Evolutionary conservation across 2,113 vertebrate genomes (phyloP).

Genomic region (Tor tambroides): DNA sequence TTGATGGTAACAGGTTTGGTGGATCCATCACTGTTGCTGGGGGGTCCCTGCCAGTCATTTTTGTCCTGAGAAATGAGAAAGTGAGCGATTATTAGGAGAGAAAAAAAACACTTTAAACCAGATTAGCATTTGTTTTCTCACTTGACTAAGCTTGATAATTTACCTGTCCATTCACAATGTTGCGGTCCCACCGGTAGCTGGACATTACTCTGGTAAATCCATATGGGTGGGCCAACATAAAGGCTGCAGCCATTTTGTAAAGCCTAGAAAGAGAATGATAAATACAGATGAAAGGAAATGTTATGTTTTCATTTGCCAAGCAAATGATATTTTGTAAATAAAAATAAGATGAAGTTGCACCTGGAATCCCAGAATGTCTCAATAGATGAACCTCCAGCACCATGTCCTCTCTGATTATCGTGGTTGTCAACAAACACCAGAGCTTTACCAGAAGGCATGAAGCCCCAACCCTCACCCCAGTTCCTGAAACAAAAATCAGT

Average conservation of each 20-base stretch:
- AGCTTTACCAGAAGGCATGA: slow-evolving; percentile 82
- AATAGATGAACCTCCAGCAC: slow-evolving; percentile 85
- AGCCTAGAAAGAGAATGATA: slow-evolving; percentile 68
- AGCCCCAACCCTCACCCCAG: slow-evolving; percentile 95
- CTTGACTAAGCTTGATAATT: background rate
- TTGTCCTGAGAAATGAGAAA: slow-evolving; percentile 71
- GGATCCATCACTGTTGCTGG: slow-evolving; percentile 79
- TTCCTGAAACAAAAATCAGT: slow-evolving; percentile 71
- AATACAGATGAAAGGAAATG: background rate
- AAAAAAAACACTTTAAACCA: background rate
- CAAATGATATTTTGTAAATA: background rate
- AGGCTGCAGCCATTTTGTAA: slow-evolving; percentile 87
- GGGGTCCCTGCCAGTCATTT: slow-evolving; percentile 91
- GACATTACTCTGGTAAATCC: slow-evolving; percentile 92
- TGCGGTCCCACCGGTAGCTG: slow-evolving; percentile 86
- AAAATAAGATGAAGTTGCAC: slow-evolving; percentile 64
- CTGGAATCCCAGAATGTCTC: slow-evolving; percentile 88
- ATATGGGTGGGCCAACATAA: slow-evolving; percentile 94
- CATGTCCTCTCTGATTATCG: slow-evolving; percentile 91
- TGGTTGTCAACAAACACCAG: slow-evolving; percentile 95
- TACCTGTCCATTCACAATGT: slow-evolving; percentile 84
- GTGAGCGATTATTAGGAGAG: background rate
- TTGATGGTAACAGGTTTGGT: slow-evolving; percentile 87
- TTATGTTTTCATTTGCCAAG: background rate
- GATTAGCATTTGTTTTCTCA: background rate